Evolutionary conservation across 2,797 vertebrate species (phyloP), one percentile per base, ranked within the genome.

Genomic region (Platyrinchus mystaceus): DNA sequence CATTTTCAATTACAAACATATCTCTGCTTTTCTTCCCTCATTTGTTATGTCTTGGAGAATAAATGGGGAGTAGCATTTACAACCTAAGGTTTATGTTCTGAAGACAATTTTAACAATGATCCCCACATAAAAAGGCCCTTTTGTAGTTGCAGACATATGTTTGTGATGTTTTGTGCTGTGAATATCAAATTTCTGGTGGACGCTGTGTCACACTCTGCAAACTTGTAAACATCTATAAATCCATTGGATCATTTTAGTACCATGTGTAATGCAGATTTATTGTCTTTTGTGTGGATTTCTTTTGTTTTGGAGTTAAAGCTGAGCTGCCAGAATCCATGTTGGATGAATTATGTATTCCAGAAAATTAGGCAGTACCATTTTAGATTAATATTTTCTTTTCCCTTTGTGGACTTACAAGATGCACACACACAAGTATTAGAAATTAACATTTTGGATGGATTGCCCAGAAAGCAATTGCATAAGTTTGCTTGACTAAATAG

Each of bases 1-100:
- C 94, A 98, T 98, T 97, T 98, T 96, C 97, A 98, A 96, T 97
- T 97, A 96, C 97, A 98, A 98, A 96, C 96, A 96, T 97, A 97
- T 97, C 96, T 97, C 91, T 94, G 96, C 95, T 97, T 97, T 97
- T 97, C 96, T 97, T 97, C 93, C 93, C 49, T 88, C 89, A 95
- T 97, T 97, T 97, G 96, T 97, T 97, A 95, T 95, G 96, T 97
- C 95, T 97, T 97, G 93, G 86, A 73, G 92, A 96, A 95, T 96
- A 96, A 97, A 97, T 96, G 91, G 84, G 43, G 76, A 92, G 94
- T 96, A 96, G 89, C 95, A 91, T 96, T 97, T 97, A 96, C 96
- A 96, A 95, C 89, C 94, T 67, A 93, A 92, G 90, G 73, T 94
- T 96, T 97, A 97, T 96, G 92, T 96, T 98, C 97, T 96, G 95